Evolutionary conservation across 2,113 vertebrate genomes (phyloP).

Genomic region (Rhabdornis inornatus): DNA sequence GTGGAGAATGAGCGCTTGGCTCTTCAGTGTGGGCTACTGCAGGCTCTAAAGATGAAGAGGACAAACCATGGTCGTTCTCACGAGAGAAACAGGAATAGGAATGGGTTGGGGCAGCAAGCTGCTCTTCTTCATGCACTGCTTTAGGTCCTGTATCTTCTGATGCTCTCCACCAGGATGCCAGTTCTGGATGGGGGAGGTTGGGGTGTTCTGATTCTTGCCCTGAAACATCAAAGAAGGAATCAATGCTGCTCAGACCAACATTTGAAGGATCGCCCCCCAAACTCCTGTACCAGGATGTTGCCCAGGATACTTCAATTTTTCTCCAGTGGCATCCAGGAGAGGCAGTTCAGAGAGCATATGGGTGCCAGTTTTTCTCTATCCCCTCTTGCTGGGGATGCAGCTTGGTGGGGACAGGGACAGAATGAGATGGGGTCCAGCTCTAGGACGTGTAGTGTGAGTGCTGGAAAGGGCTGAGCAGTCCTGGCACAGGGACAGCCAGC

Average conservation of each 20-base stretch:
- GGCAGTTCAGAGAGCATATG: background rate
- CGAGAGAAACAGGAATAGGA: background rate
- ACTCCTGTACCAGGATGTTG: background rate
- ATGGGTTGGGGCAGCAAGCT: background rate
- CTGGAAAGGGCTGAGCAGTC: background rate
- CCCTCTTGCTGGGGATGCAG: background rate
- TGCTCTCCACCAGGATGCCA: background rate
- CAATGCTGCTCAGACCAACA: background rate
- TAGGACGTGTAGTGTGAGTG: background rate
- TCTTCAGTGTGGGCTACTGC: background rate
- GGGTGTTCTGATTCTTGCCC: background rate
- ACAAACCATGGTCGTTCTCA: background rate
- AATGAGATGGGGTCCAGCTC: background rate
- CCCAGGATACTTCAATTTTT: background rate
- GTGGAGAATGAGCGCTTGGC: rapidly evolving
- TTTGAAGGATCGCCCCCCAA: background rate
- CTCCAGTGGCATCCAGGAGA: background rate
- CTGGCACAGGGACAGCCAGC: background rate
- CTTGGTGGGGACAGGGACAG: background rate
- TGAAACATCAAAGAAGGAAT: background rate
- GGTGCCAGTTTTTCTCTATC: background rate
- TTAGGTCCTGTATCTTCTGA: background rate
- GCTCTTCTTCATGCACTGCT: background rate
- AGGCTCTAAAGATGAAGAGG: background rate
- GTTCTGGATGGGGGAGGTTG: background rate